Evolutionary conservation across 2,888 invertebrate species (phyloP), one percentile per base, ranked within the genome.

Genomic region (Cheilosia vulpina): DNA sequence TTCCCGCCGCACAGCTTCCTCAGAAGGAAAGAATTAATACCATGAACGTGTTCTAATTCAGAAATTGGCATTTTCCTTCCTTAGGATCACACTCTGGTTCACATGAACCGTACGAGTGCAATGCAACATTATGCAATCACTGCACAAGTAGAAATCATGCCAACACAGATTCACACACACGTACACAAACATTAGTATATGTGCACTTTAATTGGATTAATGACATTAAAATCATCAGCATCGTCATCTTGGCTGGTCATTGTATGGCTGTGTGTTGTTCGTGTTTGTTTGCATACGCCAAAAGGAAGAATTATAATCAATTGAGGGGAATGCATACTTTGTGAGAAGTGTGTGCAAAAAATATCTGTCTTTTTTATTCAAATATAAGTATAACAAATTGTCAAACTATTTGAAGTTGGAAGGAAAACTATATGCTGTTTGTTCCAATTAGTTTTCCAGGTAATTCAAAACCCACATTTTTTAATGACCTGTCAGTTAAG

Each of bases 121-220:
- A 24, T 73, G 80, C 60, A 53, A 58, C 27, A 75, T 73, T 84
- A 78, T 78, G 68, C 83, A 68, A 73, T 62, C 65, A 15, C 19
- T 69, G 43, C 72, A 63, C 69, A 68, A 73, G 52, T 58, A 13
- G 52, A 65, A 75, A 60, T 43, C 34, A 57, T 79, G 47, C 78
- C 77, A 77, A 63, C 27, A 34, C 19, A 50, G 21, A 19, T 63
- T 27, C 21, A 19, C 5, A 9, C 53, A 27, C 47, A 17, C 2
- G n/a, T 57, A 38, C 21, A 19, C 5, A 9, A 41, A 27, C 47
- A 17, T 13, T 13, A 15, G 9, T 27, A 68, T 47, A 45, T n/a
- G 47, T 62, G n/a, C 50, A 50, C 63, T 57, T 79, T 50, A 68
- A 84, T 84, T 84, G 63, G 69, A 75, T 84, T 84, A 79, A 84